These are phyloP conservation scores for Lithobates pipiens DNA, from an alignment of 2,797 vertebrate species.

Conservation along the genomic window DNA sequence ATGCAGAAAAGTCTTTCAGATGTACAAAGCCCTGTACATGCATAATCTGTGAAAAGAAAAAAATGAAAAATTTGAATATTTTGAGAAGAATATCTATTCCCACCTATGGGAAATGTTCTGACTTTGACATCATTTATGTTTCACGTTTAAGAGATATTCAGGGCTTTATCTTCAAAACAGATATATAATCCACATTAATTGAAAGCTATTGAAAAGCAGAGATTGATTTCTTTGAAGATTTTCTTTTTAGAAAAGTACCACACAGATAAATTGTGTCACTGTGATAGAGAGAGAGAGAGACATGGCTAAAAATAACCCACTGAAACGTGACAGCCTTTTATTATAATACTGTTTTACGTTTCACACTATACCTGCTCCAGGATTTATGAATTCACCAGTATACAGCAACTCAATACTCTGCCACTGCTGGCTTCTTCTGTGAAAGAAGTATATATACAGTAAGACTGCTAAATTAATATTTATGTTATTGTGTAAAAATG, in stretches of 20 bases:
- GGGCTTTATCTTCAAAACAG: constrained; percentile 1
- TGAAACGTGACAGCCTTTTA: background rate
- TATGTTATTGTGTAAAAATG: too few species aligned
- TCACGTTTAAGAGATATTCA: background rate
- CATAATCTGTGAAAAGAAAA: background rate
- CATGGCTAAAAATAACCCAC: background rate
- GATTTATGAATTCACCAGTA: too few species aligned
- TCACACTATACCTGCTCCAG: too few species aligned
- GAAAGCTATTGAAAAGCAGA: background rate
- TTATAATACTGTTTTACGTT: too few species aligned
- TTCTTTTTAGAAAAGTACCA: background rate
- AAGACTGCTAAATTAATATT: too few species aligned
- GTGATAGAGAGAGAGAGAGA: background rate
- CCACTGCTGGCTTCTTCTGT: too few species aligned
- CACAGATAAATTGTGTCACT: background rate
- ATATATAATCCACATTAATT: background rate
- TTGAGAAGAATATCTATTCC: background rate
- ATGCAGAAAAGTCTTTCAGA: background rate
- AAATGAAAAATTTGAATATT: background rate
- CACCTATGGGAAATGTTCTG: background rate
- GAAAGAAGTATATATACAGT: too few species aligned
- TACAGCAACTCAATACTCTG: too few species aligned
- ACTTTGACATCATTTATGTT: background rate
- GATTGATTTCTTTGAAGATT: constrained; percentile 15
- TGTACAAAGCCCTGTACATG: background rate